phyloP scores from a whole-genome alignment of 2,797 vertebrate species.

The Eulemur rubriventer region DNA sequence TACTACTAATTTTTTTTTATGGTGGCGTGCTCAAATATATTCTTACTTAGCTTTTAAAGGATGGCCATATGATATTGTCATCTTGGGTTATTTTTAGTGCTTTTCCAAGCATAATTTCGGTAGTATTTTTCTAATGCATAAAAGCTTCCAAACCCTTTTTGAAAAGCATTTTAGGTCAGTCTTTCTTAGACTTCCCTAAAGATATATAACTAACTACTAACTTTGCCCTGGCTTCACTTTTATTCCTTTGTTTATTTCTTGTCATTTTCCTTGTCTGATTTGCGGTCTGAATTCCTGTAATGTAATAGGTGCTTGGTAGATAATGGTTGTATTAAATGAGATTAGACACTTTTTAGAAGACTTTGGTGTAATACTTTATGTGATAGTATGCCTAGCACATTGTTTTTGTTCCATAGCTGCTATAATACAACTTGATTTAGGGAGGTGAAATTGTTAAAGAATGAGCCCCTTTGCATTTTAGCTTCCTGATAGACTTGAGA shows the following conservation, averaged over 20 bases:
- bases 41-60: slow-evolving; percentile 19
- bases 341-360: neutral
- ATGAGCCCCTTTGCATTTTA: neutral
- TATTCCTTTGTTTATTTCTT: slow-evolving; percentile 22
- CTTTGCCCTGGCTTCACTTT: neutral
- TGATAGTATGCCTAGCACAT: neutral
- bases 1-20: slow-evolving; percentile 6
- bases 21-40: neutral
- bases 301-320: neutral
- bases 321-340: neutral
- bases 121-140: slow-evolving; percentile 42
- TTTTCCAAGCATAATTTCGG: slow-evolving; percentile 36
- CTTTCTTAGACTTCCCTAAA: neutral
- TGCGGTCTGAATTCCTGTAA: neutral
- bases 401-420: neutral
- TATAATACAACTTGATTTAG: slow-evolving; percentile 19
- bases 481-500: neutral
- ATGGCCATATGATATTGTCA: neutral
- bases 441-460: slow-evolving; percentile 22
- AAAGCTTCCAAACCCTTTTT: slow-evolving; percentile 2
- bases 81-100: neutral
- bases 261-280: neutral
- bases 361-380: neutral
- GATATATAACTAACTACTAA: neutral
- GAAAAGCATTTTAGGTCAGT: neutral